Conservation (phyloP, 2,888 invertebrate genomes). For the Blomia tropicalis region DNA sequence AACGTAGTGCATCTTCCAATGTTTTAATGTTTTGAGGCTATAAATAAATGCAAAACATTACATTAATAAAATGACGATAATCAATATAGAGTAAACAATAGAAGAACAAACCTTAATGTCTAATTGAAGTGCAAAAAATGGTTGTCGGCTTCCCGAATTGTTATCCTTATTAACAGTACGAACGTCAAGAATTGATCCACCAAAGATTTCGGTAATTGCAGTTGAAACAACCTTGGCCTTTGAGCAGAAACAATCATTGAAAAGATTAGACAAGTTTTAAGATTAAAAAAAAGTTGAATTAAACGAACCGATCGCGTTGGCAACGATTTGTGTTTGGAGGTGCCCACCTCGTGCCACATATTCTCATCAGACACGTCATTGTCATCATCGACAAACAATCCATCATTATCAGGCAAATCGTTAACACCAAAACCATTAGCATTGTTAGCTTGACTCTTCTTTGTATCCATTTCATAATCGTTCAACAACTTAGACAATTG, state of each 20-base stretch:
- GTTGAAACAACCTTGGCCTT: conserved; percentile 58
- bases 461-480: conserved; percentile 29
- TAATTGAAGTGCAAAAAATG: conserved; percentile 83
- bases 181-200: conserved; percentile 70
- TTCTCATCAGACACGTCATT: conserved; percentile 22
- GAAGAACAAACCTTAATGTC: conserved; percentile 63
- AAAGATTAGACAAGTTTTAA: too few species aligned
- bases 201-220: conserved; percentile 79
- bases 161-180: conserved; percentile 57
- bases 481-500: conserved; percentile 44
- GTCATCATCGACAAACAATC: conserved; percentile 26
- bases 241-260: background rate
- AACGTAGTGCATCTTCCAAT: conserved; percentile 71
- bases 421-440: background rate
- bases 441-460: background rate
- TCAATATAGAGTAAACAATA: too few species aligned
- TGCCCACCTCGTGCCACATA: conserved; percentile 49
- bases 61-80: conserved; percentile 1
- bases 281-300: background rate
- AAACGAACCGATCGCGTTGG: conserved; percentile 53
- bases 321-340: conserved; percentile 61
- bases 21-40: conserved; percentile 39
- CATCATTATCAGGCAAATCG: conserved; percentile 31
- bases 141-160: conserved; percentile 61
- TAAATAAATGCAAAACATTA: too few species aligned